Conservation (phyloP, 2,888 invertebrate genomes). For the Achlya flavicornis region DNA sequence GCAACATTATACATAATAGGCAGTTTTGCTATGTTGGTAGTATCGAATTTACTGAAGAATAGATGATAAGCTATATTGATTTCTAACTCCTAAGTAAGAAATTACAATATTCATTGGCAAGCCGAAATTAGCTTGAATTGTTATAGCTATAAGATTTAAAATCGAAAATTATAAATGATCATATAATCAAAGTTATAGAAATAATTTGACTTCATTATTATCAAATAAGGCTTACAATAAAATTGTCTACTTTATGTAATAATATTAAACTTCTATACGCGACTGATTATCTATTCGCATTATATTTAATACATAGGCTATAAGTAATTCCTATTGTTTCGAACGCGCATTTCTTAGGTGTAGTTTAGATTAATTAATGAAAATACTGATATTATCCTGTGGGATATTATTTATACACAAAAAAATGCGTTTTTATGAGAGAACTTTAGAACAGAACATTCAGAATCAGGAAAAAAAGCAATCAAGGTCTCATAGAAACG, state of each 20-base stretch:
- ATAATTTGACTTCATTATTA: background rate
- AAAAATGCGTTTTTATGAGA: no score
- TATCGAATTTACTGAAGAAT: slow-evolving; percentile 68
- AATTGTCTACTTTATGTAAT: background rate
- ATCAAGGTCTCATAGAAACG: no score
- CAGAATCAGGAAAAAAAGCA: no score
- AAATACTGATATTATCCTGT: no score
- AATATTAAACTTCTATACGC: background rate
- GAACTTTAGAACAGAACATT: no score
- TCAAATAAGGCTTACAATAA: background rate
- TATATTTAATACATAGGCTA: background rate
- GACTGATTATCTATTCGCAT: background rate
- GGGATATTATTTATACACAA: no score
- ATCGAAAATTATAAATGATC: no score
- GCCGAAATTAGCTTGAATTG: background rate
- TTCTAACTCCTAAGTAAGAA: slow-evolving; percentile 31
- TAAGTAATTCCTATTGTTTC: background rate
- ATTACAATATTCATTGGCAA: slow-evolving; percentile 25
- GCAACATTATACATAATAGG: slow-evolving; percentile 89
- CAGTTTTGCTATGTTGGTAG: slow-evolving; percentile 87
- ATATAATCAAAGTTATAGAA: background rate
- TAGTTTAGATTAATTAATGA: background rate
- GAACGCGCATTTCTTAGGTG: background rate
- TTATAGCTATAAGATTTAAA: background rate
- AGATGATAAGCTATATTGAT: slow-evolving; percentile 60